Evolutionary conservation across 2,797 vertebrate species (phyloP).

Genomic region (Danio tinwini): DNA sequence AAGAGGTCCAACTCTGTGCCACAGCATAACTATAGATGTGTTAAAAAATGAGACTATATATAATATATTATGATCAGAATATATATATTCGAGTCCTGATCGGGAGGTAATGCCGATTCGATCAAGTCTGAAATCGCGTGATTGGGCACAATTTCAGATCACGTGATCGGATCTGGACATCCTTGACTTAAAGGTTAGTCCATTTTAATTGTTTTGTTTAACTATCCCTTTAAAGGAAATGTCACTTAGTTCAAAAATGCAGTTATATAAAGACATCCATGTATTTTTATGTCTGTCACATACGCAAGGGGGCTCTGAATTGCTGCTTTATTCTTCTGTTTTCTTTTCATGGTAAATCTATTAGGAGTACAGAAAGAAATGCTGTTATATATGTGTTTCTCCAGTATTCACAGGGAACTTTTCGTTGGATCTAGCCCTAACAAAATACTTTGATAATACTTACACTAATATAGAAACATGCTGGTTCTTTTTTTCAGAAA

Average conservation of each 20-base stretch:
- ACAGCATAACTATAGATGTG: no score
- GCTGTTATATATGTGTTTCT: neutral
- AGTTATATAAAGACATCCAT: neutral
- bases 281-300: conserved; percentile 4
- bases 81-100: no score
- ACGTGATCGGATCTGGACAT: no score
- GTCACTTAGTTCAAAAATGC: neutral
- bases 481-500: conserved; percentile 9
- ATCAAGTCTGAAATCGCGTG: no score
- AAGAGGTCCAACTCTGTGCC: no score
- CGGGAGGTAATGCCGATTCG: no score
- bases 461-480: conserved; percentile 26
- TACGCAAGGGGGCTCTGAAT: neutral
- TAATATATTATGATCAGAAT: no score
- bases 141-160: no score
- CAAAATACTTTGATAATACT: conserved; percentile 18
- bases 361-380: conserved; percentile 10
- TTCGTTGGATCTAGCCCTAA: conserved; percentile 18
- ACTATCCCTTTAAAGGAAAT: neutral
- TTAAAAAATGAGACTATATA: no score
- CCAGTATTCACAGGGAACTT: neutral
- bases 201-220: no score
- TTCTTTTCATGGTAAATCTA: neutral
- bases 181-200: no score
- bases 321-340: neutral